Evolutionary conservation across 30 jellyfish, hydroid and myxozoan genomes (phyloP).

Genomic region (Aurelia sp.): DNA sequence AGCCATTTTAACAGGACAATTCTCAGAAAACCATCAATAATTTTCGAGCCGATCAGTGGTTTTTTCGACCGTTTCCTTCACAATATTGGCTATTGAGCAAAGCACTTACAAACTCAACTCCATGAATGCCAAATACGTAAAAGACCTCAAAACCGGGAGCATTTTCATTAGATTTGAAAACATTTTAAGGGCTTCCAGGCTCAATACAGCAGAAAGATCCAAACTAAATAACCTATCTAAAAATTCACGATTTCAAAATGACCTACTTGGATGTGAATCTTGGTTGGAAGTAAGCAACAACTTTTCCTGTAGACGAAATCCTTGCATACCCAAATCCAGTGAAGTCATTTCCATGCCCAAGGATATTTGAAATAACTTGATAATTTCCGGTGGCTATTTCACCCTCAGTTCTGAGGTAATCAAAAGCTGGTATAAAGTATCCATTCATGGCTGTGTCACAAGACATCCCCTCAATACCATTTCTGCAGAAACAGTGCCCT

Average conservation of each 20-base stretch:
- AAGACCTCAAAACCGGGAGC: no score
- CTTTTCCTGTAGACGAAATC: conserved; percentile 3
- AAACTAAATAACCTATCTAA: no score
- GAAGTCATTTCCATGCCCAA: conserved; percentile 36
- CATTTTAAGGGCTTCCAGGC: no score
- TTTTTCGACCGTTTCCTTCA: no score
- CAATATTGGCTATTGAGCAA: no score
- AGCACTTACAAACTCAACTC: no score
- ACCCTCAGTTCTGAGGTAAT: conserved; percentile 57
- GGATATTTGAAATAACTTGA: conserved; percentile 5
- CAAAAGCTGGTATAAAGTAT: conserved; percentile 57
- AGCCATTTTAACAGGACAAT: no score
- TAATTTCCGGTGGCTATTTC: conserved; percentile 55
- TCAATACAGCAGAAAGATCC: no score
- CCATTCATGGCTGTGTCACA: conserved; percentile 59
- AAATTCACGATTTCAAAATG: not conserved
- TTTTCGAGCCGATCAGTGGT: no score
- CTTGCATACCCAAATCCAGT: conserved; percentile 85
- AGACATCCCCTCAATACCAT: conserved; percentile 39
- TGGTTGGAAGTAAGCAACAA: conserved; percentile 35
- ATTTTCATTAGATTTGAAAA: no score
- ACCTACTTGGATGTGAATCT: conserved; percentile 48
- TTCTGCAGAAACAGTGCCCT: conserved; percentile 83
- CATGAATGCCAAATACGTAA: no score
- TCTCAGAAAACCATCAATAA: no score